A percentile compares a stretch with the other conserved stretches of the same genome.
These are phyloP conservation scores for Pipistrellus nathusii DNA, from an alignment of 2,797 vertebrate species.

Conservation along the genomic window DNA sequence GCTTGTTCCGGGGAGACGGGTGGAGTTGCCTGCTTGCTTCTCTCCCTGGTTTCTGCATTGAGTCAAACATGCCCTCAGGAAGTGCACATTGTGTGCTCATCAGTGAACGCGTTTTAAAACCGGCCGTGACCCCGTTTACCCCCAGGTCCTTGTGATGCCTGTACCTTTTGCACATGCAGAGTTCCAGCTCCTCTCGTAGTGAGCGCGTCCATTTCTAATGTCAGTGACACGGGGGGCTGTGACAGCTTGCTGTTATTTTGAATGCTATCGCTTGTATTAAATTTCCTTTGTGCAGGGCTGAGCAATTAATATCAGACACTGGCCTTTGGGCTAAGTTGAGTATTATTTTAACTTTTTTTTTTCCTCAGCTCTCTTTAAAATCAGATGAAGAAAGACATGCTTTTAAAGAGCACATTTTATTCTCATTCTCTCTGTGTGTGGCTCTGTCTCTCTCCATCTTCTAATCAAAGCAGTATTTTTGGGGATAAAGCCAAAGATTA, in stretches of 20 bases:
- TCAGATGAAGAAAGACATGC: constrained; percentile 36
- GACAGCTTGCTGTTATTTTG: constrained; percentile 28
- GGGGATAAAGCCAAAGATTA: constrained; percentile 79
- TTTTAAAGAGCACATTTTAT: constrained; percentile 56
- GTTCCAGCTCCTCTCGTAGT: background rate
- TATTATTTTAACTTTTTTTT: constrained; percentile 31
- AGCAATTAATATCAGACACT: background rate
- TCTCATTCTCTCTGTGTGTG: constrained; percentile 24
- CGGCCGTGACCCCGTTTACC: background rate
- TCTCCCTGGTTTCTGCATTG: background rate
- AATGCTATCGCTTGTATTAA: background rate
- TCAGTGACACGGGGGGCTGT: background rate
- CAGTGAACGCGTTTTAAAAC: constrained; percentile 29
- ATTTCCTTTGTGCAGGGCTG: background rate
- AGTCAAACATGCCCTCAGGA: background rate
- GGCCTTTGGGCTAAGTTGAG: constrained; percentile 2
- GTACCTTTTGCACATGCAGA: background rate
- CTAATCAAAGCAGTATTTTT: constrained; percentile 84
- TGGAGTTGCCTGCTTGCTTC: background rate
- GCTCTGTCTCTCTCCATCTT: constrained; percentile 4
- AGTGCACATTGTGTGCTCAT: background rate
- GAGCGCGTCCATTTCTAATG: background rate
- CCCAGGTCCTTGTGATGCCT: background rate
- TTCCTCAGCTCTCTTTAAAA: constrained; percentile 36
- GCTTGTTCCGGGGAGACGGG: background rate